Conservation (phyloP, 2,888 invertebrate genomes). For the Bellardia bayeri region DNA sequence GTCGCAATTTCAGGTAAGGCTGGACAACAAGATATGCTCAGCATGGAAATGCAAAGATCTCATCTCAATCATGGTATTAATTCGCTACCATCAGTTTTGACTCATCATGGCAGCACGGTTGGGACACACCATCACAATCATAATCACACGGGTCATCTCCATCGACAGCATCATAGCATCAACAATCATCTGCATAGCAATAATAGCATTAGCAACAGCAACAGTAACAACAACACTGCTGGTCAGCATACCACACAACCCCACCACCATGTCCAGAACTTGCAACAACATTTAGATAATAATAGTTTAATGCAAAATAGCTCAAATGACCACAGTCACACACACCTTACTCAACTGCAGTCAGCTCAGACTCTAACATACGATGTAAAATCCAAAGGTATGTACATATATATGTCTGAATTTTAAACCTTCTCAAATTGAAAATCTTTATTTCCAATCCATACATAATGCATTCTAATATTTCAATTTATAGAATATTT, state of each 20-base stretch:
- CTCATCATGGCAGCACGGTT: constrained; percentile 54
- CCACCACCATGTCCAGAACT: constrained; percentile 52
- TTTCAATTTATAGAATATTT: too few relatives aligned
- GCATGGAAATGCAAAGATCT: constrained; percentile 73
- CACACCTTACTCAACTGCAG: constrained; percentile 49
- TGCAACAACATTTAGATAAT: constrained; percentile 65
- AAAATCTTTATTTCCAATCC: not conserved
- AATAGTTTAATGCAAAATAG: constrained; percentile 60
- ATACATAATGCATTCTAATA: not conserved
- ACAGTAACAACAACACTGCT: constrained; percentile 14
- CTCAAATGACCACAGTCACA: constrained; percentile 51
- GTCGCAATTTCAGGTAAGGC: constrained; percentile 40
- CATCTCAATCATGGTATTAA: constrained; percentile 58
- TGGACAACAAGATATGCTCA: constrained; percentile 71
- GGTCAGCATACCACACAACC: constrained; percentile 41
- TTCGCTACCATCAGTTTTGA: constrained; percentile 49
- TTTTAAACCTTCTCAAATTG: not conserved
- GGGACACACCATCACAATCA: constrained; percentile 55
- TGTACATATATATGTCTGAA: not conserved
- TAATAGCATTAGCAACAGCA: constrained; percentile 38
- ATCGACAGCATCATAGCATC: constrained; percentile 60
- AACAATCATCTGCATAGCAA: constrained; percentile 49
- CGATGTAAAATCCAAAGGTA: constrained; percentile 62
- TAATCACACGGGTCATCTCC: constrained; percentile 55
- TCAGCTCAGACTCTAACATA: constrained; percentile 38